A percentile compares a stretch with the other conserved stretches of the same genome.
Conservation (phyloP, 1,140 invertebrate genomes). For the Scaptomyza pallida region DNA sequence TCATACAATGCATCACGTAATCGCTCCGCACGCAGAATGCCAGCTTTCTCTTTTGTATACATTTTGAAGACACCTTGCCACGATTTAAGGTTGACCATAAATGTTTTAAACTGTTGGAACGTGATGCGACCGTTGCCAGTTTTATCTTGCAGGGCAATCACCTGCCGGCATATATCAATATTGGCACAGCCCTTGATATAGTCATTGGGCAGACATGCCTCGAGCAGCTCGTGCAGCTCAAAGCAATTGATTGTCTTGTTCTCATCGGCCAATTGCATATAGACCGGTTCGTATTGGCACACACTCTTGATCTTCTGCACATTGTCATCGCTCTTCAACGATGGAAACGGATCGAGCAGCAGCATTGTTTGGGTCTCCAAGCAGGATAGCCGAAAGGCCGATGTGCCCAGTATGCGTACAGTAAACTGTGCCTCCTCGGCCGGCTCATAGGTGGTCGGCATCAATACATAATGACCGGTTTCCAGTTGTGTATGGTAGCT, state of each 20-base stretch:
- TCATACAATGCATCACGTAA: constrained; percentile 92
- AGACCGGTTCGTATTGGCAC: constrained; percentile 94
- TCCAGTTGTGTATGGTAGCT: constrained; percentile 92
- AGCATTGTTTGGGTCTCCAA: constrained; percentile 92
- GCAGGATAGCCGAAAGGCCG: constrained; percentile 65
- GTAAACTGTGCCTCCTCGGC: constrained; percentile 91
- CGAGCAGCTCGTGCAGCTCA: constrained; percentile 95
- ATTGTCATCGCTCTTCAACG: constrained; percentile 85
- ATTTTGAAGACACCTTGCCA: constrained; percentile 96
- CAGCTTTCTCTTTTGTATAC: constrained; percentile 95
- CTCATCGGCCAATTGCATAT: constrained; percentile 95
- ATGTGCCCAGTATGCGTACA: constrained; percentile 73
- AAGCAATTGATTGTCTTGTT: constrained; percentile 94
- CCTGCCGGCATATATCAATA: constrained; percentile 95
- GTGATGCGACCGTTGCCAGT: constrained; percentile 92
- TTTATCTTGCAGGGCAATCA: constrained; percentile 93
- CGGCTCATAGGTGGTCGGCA: constrained; percentile 96
- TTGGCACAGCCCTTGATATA: constrained; percentile 97
- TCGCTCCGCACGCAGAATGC: constrained; percentile 94
- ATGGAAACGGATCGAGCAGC: constrained; percentile 90
- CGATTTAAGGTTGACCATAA: constrained; percentile 95
- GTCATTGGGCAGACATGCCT: constrained; percentile 96
- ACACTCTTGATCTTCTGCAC: constrained; percentile 75
- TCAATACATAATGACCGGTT: constrained; percentile 92
- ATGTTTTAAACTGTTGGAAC: constrained; percentile 94